Percentiles rank a stretch among this genome's conserved stretches.
phyloP scores from a whole-genome alignment of 2,797 vertebrate genomes.

The Syngnathus acus region DNA sequence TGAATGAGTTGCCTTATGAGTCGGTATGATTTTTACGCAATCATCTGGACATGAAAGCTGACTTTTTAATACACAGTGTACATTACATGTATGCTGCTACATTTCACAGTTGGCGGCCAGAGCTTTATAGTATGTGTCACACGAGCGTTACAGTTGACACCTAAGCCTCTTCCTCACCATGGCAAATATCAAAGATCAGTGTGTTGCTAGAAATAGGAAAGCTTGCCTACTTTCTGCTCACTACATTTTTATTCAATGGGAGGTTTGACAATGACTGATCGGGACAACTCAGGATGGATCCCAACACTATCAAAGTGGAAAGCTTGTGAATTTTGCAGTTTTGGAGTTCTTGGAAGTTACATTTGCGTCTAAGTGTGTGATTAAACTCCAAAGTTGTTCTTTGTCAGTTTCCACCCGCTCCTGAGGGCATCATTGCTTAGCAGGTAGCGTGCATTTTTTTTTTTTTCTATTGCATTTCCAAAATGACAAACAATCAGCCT shows the following conservation, averaged over 20 bases:
- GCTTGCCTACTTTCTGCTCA: neutral
- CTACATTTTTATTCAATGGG: slow-evolving; percentile 1
- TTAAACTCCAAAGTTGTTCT: neutral
- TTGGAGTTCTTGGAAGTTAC: neutral
- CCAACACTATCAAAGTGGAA: too few relatives aligned
- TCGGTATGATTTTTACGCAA: neutral
- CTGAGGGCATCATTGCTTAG: neutral
- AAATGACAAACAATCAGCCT: slow-evolving; percentile 8
- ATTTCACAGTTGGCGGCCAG: neutral
- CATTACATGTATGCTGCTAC: neutral
- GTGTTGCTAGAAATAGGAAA: slow-evolving; percentile 12
- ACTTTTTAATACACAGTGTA: neutral
- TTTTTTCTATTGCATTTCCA: neutral
- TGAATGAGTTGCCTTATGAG: too few relatives aligned
- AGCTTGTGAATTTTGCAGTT: slow-evolving; percentile 18
- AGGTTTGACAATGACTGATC: neutral
- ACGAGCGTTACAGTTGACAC: slow-evolving; percentile 11
- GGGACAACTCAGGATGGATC: neutral
- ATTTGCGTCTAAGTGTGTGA: neutral
- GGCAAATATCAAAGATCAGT: slow-evolving; percentile 17
- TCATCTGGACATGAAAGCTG: neutral
- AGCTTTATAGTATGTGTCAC: slow-evolving; percentile 3
- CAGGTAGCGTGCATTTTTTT: neutral
- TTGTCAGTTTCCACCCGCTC: neutral
- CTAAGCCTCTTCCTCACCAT: slow-evolving; percentile 4